phyloP scores from a whole-genome alignment of 2,113 vertebrate genomes.

The Anoura caudifer region DNA sequence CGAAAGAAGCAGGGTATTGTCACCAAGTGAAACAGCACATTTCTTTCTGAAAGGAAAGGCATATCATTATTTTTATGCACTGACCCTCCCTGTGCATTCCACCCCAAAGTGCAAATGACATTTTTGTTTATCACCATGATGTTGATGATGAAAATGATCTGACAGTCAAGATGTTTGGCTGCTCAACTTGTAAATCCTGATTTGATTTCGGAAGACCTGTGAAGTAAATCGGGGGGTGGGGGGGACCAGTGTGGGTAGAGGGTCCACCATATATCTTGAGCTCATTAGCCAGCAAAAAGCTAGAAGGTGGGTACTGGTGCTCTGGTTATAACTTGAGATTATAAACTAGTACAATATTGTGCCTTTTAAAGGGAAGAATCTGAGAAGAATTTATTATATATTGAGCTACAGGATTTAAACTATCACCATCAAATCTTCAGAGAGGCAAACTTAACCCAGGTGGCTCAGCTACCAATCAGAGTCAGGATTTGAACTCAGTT shows the following conservation, averaged over 20 bases:
- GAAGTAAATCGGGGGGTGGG: neutral
- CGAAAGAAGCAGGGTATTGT: slow-evolving; percentile 15
- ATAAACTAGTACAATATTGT: slow-evolving; percentile 33
- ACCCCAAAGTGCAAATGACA: neutral
- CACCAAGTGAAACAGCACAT: neutral
- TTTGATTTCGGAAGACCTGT: neutral
- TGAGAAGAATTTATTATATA: slow-evolving; percentile 37
- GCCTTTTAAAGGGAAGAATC: slow-evolving; percentile 25
- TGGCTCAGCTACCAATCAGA: neutral
- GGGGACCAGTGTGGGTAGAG: neutral
- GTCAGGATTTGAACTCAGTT: neutral
- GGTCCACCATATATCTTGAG: neutral
- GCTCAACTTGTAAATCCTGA: neutral
- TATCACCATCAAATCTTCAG: slow-evolving; percentile 18
- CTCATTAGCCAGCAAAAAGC: neutral
- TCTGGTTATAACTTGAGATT: slow-evolving; percentile 16
- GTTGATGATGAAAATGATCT: neutral
- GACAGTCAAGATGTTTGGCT: neutral
- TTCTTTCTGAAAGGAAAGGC: slow-evolving; percentile 15
- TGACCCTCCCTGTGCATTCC: neutral
- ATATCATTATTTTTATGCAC: neutral
- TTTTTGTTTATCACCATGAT: slow-evolving; percentile 1
- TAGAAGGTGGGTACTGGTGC: neutral
- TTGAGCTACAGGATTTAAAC: slow-evolving; percentile 32
- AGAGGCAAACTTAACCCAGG: neutral